Evolutionary conservation across 2,888 invertebrate genomes (phyloP).

Genomic region (Idaea straminata): DNA sequence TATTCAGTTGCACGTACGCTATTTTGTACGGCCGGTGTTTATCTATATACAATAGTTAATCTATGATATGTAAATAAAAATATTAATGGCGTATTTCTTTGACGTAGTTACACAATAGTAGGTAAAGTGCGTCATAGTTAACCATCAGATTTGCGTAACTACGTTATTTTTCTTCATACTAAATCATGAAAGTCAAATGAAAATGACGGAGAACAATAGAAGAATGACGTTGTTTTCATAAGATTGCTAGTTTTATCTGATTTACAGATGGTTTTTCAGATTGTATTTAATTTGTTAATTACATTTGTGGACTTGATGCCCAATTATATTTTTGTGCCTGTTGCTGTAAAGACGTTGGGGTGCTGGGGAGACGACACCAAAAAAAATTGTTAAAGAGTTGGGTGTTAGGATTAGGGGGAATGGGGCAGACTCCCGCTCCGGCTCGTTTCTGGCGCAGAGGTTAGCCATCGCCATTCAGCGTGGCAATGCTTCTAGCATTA

Average conservation of each 20-base stretch:
- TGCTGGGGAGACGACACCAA: too few relatives aligned
- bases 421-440: too few relatives aligned
- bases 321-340: too few relatives aligned
- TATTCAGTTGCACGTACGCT: slow-evolving; percentile 19
- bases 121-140: not conserved
- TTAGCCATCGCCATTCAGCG: too few relatives aligned
- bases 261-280: not conserved
- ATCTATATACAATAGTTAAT: not conserved
- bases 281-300: not conserved
- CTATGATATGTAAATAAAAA: not conserved
- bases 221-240: not conserved
- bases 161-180: not conserved
- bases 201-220: not conserved
- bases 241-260: not conserved
- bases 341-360: too few relatives aligned
- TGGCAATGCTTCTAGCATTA: too few relatives aligned
- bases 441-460: too few relatives aligned
- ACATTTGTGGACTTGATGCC: too few relatives aligned
- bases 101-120: not conserved
- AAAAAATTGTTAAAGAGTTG: too few relatives aligned
- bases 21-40: too few relatives aligned
- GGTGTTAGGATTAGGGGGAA: too few relatives aligned
- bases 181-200: not conserved
- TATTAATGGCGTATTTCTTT: not conserved
- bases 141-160: not conserved